Percentiles rank a stretch among this genome's conserved stretches.
phyloP scores from a whole-genome alignment of 1,140 invertebrate genomes.

The Schmidtea mediterranea region DNA sequence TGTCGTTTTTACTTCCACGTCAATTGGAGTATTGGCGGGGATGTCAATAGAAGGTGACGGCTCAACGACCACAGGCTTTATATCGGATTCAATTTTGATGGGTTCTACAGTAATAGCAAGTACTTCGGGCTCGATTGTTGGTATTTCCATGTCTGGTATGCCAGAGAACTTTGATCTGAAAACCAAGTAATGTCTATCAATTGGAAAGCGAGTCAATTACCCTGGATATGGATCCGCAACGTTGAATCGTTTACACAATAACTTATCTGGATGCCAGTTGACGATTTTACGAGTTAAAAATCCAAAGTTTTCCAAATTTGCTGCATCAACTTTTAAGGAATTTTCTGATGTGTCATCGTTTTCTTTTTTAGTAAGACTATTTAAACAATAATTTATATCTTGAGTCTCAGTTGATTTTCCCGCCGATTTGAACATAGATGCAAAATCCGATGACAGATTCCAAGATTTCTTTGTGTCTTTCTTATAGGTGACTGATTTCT shows the following conservation, averaged over 20 bases:
- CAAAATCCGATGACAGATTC: constrained; percentile 1
- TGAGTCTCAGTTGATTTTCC: neutral
- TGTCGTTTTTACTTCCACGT: no score
- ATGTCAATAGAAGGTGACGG: no score
- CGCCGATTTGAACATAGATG: constrained; percentile 7
- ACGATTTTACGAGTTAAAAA: constrained; percentile 39
- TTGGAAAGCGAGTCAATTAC: no score
- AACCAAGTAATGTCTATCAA: no score
- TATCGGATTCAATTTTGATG: no score
- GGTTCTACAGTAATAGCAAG: no score
- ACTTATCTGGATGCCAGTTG: constrained; percentile 53
- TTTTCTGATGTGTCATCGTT: constrained; percentile 10
- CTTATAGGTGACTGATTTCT: no score
- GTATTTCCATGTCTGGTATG: neutral
- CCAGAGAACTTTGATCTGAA: neutral
- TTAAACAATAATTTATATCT: neutral
- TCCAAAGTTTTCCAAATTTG: constrained; percentile 51
- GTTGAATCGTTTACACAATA: constrained; percentile 75
- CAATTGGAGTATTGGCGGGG: no score
- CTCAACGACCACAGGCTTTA: no score
- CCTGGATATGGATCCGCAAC: constrained; percentile 53
- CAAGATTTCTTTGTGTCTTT: neutral
- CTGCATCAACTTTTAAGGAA: constrained; percentile 33
- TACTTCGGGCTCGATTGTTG: no score
- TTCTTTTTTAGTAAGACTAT: neutral